Percentiles rank a stretch among this genome's conserved stretches.
phyloP scores from a whole-genome alignment of 1,140 invertebrate genomes.

The Belonocnema kinseyi region DNA sequence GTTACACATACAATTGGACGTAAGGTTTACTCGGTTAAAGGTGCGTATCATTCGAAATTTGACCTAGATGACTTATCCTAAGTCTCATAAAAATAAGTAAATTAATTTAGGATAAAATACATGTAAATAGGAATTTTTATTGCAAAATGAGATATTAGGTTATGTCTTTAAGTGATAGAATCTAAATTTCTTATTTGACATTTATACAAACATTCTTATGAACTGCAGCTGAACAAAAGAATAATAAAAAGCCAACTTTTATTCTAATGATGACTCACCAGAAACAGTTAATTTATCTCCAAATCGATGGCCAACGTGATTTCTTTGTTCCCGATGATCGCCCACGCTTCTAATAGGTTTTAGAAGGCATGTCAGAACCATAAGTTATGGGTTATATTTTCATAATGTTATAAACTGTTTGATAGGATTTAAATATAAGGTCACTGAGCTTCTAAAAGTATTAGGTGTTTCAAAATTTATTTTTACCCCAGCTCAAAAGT shows the following conservation, averaged over 20 bases:
- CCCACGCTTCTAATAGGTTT: not conserved
- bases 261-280: not conserved
- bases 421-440: too few relatives aligned
- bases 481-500: too few relatives aligned
- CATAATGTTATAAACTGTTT: too few relatives aligned
- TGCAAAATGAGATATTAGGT: constrained; percentile 13
- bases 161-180: not conserved
- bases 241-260: not conserved
- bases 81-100: not conserved
- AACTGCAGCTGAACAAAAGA: not conserved
- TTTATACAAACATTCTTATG: not conserved
- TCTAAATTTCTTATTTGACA: too few relatives aligned
- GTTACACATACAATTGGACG: constrained; percentile 54
- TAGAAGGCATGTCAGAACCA: not conserved
- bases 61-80: constrained; percentile 38
- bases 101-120: not conserved
- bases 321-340: not conserved
- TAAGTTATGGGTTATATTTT: not conserved
- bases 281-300: constrained; percentile 6
- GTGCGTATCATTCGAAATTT: constrained; percentile 41
- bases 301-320: not conserved
- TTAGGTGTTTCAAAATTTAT: too few relatives aligned
- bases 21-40: constrained; percentile 54
- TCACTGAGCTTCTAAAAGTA: too few relatives aligned
- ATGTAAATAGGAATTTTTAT: constrained; percentile 14